Evolutionary conservation across 2,888 invertebrate genomes (phyloP).

Genomic region (Plusia festucae): DNA sequence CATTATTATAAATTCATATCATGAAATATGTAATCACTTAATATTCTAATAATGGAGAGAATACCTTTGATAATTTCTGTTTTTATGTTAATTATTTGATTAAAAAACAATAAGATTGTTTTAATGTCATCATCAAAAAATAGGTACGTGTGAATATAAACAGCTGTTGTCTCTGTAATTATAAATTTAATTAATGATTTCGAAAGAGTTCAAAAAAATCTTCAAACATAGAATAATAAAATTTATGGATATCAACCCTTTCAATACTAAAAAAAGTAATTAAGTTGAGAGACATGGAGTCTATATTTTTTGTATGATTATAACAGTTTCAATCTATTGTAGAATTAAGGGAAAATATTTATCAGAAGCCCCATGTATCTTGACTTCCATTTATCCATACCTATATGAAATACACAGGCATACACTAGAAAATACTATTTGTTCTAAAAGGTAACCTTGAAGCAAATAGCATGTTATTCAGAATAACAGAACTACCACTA

Average conservation of each 20-base stretch:
- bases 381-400: background rate
- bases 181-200: background rate
- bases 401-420: background rate
- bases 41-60: no score
- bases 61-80: no score
- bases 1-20: no score
- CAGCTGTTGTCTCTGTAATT: background rate
- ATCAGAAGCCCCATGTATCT: background rate
- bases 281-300: no score
- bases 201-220: background rate
- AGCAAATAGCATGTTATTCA: background rate
- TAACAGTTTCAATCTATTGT: no score
- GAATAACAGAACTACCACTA: slow-evolving; percentile 1
- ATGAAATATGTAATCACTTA: no score
- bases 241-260: no score
- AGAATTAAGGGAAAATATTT: background rate
- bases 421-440: background rate
- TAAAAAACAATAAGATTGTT: background rate
- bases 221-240: no score
- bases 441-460: background rate
- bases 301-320: no score
- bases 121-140: background rate
- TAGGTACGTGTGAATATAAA: no score
- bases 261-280: no score
- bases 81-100: no score